These are phyloP conservation scores for Ptychobarbus kaznakovi DNA, from an alignment of 2,797 vertebrate species.

Conservation along the genomic window DNA sequence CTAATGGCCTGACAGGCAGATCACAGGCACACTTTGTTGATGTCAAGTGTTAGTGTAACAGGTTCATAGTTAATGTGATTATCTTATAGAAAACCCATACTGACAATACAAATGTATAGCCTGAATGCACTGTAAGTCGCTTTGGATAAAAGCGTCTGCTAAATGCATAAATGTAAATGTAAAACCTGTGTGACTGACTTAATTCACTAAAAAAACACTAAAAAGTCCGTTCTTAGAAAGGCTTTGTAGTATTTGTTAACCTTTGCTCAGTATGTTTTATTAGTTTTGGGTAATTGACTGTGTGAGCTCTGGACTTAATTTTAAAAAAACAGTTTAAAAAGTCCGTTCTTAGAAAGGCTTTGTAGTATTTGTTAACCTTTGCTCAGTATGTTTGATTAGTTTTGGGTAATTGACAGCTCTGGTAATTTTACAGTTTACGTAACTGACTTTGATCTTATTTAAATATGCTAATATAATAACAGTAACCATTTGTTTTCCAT, in stretches of 20 bases:
- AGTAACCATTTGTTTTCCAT: slow-evolving; percentile 10
- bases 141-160: no score
- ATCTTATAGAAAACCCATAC: background rate
- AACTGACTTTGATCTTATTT: background rate
- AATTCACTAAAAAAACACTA: background rate
- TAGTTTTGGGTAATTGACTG: background rate
- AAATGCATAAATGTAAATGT: no score
- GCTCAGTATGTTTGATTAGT: background rate
- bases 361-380: background rate
- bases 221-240: background rate
- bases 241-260: background rate
- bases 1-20: slow-evolving; percentile 66
- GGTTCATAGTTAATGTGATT: no score
- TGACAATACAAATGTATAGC: no score
- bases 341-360: background rate
- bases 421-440: background rate
- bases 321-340: background rate
- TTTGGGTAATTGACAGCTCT: background rate
- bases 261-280: no score
- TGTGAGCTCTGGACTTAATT: background rate
- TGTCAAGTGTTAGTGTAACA: background rate
- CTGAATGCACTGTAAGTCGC: no score
- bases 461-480: background rate
- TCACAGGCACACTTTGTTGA: slow-evolving; percentile 6
- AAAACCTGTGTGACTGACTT: background rate